Evolutionary conservation across 2,888 invertebrate genomes (phyloP), one percentile per base, ranked within the genome.

Genomic region (Conistra vaccinii): DNA sequence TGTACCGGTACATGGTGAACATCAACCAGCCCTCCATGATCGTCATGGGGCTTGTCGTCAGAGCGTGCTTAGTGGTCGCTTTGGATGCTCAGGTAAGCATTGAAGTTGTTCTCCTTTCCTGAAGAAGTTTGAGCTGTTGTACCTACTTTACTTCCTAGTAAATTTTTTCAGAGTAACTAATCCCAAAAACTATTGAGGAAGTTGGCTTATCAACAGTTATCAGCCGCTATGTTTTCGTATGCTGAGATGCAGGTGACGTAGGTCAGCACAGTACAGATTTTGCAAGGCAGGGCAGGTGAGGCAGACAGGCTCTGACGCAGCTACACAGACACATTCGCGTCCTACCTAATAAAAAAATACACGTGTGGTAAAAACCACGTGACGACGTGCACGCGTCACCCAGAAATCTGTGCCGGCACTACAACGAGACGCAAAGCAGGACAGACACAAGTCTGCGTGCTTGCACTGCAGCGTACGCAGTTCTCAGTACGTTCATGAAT

Each of bases 1-100:
- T 98, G 5, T 98, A 98, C 94, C 97, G 97, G 87, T 98, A 98
- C 90, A 95, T 98, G 90, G 97, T 98, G 73, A 98, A 98, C 92
- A 97, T 98, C 63, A 96, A 97, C 70, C 97, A 97, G 87, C 98
- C 98, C 0, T 97, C 97, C 10, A 97, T 98, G 97, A 95, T 97
- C 17, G 95, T 98, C 69, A 96, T 98, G 89, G 98, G 98, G 0
- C 94, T 98, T 39, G 97, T 98, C 0, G 97, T 97, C 57, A 94
- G 96, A 12, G 97, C 98, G 0, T 97, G 98, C 84, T 97, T 98
- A 9, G 94, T 93, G 0, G 88, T 94, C 4, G 94, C 94, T 65
- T 88, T 94, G 55, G 96, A 96, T 80, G 95, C 96, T 29, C 96
- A 96, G 94, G 96, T 96, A 77, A 57, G 7, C 39, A 62, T 12